Evolutionary conservation across 2,113 vertebrate genomes (phyloP).

Genomic region (Prolemur simus): DNA sequence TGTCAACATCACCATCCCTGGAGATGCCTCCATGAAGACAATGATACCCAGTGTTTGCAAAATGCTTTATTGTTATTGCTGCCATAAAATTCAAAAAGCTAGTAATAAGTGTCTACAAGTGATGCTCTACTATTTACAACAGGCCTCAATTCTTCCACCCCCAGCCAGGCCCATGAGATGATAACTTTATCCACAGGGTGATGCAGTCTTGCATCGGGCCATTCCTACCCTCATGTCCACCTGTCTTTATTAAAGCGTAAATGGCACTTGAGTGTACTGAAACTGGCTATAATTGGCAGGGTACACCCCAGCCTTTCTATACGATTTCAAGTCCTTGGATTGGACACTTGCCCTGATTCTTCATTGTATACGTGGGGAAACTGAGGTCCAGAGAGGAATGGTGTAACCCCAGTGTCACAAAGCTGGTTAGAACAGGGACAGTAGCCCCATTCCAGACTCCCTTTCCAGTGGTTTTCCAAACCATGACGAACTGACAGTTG

Average conservation of each 20-base stretch:
- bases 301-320: not conserved
- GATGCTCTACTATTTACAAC: not conserved
- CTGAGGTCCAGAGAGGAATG: not conserved
- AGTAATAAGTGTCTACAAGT: not conserved
- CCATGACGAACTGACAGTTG: not conserved
- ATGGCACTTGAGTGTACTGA: not conserved
- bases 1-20: fast-evolving
- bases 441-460: not conserved
- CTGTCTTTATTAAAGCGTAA: not conserved
- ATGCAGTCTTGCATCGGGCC: fast-evolving
- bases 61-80: conserved; percentile 48
- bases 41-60: not conserved
- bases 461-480: not conserved
- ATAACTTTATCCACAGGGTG: not conserved
- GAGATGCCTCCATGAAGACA: not conserved
- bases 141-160: not conserved
- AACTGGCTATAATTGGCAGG: not conserved
- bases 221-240: not conserved
- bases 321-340: not conserved
- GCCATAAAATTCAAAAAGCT: not conserved
- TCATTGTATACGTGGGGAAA: not conserved
- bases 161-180: not conserved
- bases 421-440: not conserved
- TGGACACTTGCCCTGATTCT: not conserved
- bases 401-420: not conserved